Base-by-base conservation (phyloP, 2,888 invertebrate species). In the Pseudeuparius sepicola region DNA sequence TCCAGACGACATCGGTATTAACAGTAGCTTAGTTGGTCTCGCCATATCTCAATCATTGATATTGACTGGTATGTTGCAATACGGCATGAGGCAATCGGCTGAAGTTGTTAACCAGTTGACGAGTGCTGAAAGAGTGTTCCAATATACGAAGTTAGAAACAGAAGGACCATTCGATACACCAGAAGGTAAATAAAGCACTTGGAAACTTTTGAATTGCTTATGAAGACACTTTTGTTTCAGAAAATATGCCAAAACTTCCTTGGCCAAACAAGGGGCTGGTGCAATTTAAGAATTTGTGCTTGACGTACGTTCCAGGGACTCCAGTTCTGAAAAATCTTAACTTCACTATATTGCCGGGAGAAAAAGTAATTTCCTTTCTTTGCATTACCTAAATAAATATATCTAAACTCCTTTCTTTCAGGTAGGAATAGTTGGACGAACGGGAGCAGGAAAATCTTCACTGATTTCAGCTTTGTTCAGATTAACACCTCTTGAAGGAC, bases 391-490 rank as follows among this genome's bases (percentile, higher is more conserved):
- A n/a, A n/a, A n/a, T n/a, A n/a, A n/a, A n/a, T n/a, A n/a, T n/a
- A n/a, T n/a, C n/a, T n/a, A n/a, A n/a, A n/a, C n/a, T 20, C n/a
- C n/a, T 20, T 20, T 6, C n/a, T 51, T 53, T 33, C 39, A 86
- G 79, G 69, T 87, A 27, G 88, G 88, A 28, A 81, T 88, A 40
- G 86, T 87, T 2, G 89, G 90, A 1, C 71, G 89, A 33, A 90
- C 89, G 0, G 90, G 90, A 2, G 88, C 89, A 7, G 89, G 89
- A 11, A 88, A 88, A 57, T 84, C 84, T 0, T 85, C 86, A 0
- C 63, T 87, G 13, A 81, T 87, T 45, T 74, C 85, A 4, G 84
- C 89, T 1, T 63, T 94, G 13, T 93, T 93, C 61, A 73, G 88
- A 3, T 59, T 93, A 45, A 78, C 85, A 0, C 79, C 81, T 29